Base-by-base conservation (phyloP, 2,797 vertebrate genomes). In the Miichthys miiuy region DNA sequence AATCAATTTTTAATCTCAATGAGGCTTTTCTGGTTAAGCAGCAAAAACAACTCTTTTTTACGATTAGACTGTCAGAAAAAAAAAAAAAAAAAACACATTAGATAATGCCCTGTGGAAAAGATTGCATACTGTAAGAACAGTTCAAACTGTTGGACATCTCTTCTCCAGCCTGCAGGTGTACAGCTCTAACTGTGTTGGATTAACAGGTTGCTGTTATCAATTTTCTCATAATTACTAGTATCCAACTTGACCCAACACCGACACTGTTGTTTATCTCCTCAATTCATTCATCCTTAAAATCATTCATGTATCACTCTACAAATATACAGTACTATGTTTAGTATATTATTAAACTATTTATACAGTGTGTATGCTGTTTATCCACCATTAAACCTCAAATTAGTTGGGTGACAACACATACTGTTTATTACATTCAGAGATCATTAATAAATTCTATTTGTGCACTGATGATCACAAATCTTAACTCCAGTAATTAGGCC, bases 401-500 rank as follows among this genome's bases (percentile, higher is more conserved):
- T 38, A 38, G 34, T 38, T 38, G 34, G 6, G 18, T 41, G 1
- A 41, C 1, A 42, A 63, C 20, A 16, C 38, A 57, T 12, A 11
- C 6, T 21, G 34, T 41, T 47, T 27, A 47, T 38, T 10, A 25
- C 1, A 69, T 21, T 14, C 4, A 51, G 5, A 47, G 20, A 67
- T 46, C 0, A 62, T 18, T 60, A 63, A 64, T 18, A 46, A 27
- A 18, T 58, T 56, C 9, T 57, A 34, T 77, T 60, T 52, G 38
- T 47, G 54, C 4, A 41, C n/a, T 60, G 48, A 75, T 58, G 12
- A 56, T 63, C 48, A 68, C 10, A 10, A 71, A 74, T 63, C 5
- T 61, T 2, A 55, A 79, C 71, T 81, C 47, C 14, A 44, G 56
- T 52, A 87, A 91, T 89, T 83, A 82, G 71, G 30, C 20, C 41